These are phyloP conservation scores for Hirudo medicinalis DNA, from an alignment of 1,140 invertebrate genomes.

Conservation along the genomic window DNA sequence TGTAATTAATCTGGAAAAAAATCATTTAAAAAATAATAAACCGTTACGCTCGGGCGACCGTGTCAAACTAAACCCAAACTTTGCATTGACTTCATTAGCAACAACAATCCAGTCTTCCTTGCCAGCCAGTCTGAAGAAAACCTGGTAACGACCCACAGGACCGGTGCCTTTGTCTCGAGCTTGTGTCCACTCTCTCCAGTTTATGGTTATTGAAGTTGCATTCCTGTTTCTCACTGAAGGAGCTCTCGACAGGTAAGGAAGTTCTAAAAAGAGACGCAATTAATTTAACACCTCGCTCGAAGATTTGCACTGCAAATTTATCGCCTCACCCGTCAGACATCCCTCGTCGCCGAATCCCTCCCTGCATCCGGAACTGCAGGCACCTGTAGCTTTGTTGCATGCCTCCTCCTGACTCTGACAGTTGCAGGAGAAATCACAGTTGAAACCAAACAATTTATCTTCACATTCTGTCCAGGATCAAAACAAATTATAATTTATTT, in stretches of 20 bases:
- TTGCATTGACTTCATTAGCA: neutral
- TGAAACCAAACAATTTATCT: slow-evolving; percentile 16
- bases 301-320: neutral
- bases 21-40: too few species aligned
- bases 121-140: neutral
- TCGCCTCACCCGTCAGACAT: slow-evolving; percentile 13
- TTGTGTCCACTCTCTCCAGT: slow-evolving; percentile 11
- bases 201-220: slow-evolving; percentile 10
- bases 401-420: slow-evolving; percentile 13
- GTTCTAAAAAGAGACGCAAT: slow-evolving; percentile 10
- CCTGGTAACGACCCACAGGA: neutral
- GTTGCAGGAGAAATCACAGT: slow-evolving; percentile 19
- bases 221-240: slow-evolving; percentile 5
- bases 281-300: neutral
- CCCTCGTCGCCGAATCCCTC: neutral
- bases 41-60: neutral
- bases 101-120: neutral
- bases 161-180: slow-evolving; percentile 1
- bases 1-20: neutral
- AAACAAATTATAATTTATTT: neutral
- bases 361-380: slow-evolving; percentile 20
- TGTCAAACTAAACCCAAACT: neutral
- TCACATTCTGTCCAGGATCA: slow-evolving; percentile 2
- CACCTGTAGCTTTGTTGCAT: slow-evolving; percentile 19
- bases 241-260: neutral